Conservation (phyloP, 2,888 invertebrate genomes). For the Stegophylla sp. region DNA sequence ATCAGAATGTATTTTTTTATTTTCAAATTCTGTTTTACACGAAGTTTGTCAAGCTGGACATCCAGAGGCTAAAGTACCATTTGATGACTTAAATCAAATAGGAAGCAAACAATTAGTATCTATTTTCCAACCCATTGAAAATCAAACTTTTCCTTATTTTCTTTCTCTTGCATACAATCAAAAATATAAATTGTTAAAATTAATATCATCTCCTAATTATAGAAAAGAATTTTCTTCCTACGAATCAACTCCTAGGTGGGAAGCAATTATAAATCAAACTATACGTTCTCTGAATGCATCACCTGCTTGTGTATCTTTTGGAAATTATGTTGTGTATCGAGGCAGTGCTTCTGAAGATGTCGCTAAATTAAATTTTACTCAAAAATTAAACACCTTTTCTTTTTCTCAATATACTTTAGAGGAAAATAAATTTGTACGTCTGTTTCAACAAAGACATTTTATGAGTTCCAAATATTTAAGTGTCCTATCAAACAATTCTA, state of each 20-base stretch:
- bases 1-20: slow-evolving; percentile 51
- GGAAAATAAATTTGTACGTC: slow-evolving; percentile 23
- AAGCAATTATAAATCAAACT: slow-evolving; percentile 54
- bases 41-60: slow-evolving; percentile 50
- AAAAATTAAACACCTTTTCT: slow-evolving; percentile 28
- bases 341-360: neutral
- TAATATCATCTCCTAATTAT: slow-evolving; percentile 43
- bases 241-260: slow-evolving; percentile 51
- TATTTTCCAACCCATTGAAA: slow-evolving; percentile 46
- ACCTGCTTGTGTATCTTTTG: slow-evolving; percentile 31
- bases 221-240: slow-evolving; percentile 54
- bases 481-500: slow-evolving; percentile 43
- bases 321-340: slow-evolving; percentile 35
- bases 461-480: slow-evolving; percentile 52
- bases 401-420: slow-evolving; percentile 33
- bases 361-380: slow-evolving; percentile 14
- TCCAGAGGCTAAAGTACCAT: slow-evolving; percentile 30
- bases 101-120: slow-evolving; percentile 40
- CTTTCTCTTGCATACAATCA: slow-evolving; percentile 28
- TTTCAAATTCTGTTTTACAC: slow-evolving; percentile 52
- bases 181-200: slow-evolving; percentile 43
- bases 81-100: slow-evolving; percentile 49
- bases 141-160: slow-evolving; percentile 39
- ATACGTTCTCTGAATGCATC: slow-evolving; percentile 27
- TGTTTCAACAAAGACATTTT: slow-evolving; percentile 45